Evolutionary conservation across 2,888 invertebrate species (phyloP), one percentile per base, ranked within the genome.

Genomic region (Plutella xylostella): DNA sequence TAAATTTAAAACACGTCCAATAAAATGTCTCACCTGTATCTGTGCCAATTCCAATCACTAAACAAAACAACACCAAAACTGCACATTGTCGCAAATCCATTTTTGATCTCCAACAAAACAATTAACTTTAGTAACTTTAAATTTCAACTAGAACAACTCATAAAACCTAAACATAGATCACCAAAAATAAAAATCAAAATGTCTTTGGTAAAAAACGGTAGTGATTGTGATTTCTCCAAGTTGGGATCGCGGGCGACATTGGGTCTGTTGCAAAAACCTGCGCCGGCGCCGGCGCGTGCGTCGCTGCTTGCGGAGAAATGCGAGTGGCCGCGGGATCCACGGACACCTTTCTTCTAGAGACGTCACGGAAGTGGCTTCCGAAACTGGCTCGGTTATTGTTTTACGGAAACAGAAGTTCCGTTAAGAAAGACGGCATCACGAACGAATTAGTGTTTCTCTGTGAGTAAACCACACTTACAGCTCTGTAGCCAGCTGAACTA

Each of bases 41-140:
- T 31, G 56, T 53, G 18, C 55, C 54, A 45, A 60, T 39, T 42
- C 55, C 55, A 45, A 60, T 37, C 40, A 68, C 48, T 15, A 69
- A 45, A 11, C 64, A 45, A 45, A 67, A 51, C 34, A 71, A 55
- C 35, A 64, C 43, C 43, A 50, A 52, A 48, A 72, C 50, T 54
- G 61, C 60, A 56, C 55, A 62, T 46, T 65, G 61, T 34, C 52
- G 57, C 47, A 55, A 47, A 57, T 61, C 64, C 73, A 74, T 74
- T 59, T 57, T 63, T n/a, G n/a, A n/a, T n/a, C n/a, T n/a, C n/a
- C n/a, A n/a, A n/a, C n/a, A n/a, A n/a, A n/a, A n/a, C n/a, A n/a
- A n/a, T n/a, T n/a, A n/a, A n/a, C n/a, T n/a, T n/a, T n/a, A n/a
- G n/a, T n/a, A n/a, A n/a, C n/a, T n/a, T n/a, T n/a, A n/a, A n/a